phyloP scores from a whole-genome alignment of 2,113 vertebrate genomes.

The Aphyosemion australe region DNA sequence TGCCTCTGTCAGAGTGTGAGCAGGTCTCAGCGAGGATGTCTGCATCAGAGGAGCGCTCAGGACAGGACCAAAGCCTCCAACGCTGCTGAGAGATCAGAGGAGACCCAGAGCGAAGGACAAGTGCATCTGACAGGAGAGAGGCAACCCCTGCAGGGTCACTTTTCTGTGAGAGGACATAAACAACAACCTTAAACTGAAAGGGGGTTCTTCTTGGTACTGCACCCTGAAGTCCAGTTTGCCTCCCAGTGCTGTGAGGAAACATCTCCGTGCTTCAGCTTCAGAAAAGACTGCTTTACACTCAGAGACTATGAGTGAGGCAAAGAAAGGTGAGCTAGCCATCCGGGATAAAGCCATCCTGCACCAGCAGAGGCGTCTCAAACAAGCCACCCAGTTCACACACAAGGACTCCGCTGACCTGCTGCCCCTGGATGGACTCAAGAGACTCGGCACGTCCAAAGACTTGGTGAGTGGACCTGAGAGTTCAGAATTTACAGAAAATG shows the following conservation, averaged over 20 bases:
- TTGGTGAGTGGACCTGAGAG: conserved; percentile 83
- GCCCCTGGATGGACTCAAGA: conserved; percentile 92
- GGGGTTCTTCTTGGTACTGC: conserved; percentile 14
- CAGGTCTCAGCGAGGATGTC: conserved; percentile 50
- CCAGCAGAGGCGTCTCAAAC: conserved; percentile 91
- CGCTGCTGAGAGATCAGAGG: conserved; percentile 7
- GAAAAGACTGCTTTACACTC: conserved; percentile 12
- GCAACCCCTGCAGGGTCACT: conserved; percentile 10
- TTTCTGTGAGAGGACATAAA: conserved; percentile 15
- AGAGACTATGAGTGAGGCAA: conserved; percentile 68
- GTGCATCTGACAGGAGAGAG: conserved; percentile 13
- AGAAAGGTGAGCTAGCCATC: conserved; percentile 82
- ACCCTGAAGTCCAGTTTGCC: conserved; percentile 7
- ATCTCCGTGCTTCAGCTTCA: conserved; percentile 18
- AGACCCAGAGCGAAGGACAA: conserved; percentile 37
- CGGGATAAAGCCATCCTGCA: conserved; percentile 88
- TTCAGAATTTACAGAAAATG: neutral
- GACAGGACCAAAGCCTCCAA: conserved; percentile 41
- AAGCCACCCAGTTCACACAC: conserved; percentile 93
- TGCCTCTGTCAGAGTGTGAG: conserved; percentile 33
- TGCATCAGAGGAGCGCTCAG: conserved; percentile 35
- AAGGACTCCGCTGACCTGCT: conserved; percentile 98
- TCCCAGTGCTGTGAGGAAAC: conserved; percentile 19
- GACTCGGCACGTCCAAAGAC: conserved; percentile 93
- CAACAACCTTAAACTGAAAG: conserved; percentile 6